phyloP scores from a whole-genome alignment of 2,888 invertebrate genomes.

The Oligia fasciuncula region DNA sequence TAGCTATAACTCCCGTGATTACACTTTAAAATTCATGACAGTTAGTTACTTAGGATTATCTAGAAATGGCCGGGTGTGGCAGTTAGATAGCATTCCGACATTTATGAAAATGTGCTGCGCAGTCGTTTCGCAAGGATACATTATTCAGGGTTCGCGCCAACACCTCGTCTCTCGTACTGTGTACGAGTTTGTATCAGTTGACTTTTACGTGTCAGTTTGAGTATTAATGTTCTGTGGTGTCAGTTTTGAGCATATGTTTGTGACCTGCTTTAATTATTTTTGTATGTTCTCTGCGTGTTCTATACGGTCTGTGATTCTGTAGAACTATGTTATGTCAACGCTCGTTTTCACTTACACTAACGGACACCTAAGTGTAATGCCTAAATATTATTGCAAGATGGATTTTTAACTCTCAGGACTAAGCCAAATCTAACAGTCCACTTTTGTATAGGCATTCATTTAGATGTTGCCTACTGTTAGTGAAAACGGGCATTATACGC shows the following conservation, averaged over 20 bases:
- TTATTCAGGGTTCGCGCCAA: conserved; percentile 54
- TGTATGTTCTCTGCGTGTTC: background rate
- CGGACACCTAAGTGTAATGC: too few species aligned
- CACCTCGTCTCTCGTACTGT: conserved; percentile 13
- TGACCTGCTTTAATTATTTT: conserved; percentile 35
- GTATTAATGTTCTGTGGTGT: background rate
- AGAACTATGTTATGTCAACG: background rate
- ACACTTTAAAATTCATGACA: conserved; percentile 29
- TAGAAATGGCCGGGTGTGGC: conserved; percentile 41
- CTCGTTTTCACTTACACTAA: background rate
- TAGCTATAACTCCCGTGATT: conserved; percentile 14
- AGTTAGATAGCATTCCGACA: conserved; percentile 52
- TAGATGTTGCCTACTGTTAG: too few species aligned
- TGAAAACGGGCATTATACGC: background rate
- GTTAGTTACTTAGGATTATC: conserved; percentile 48
- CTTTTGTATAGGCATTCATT: too few species aligned
- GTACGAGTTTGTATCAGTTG: conserved; percentile 21
- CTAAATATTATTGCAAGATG: too few species aligned
- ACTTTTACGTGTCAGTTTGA: conserved; percentile 10
- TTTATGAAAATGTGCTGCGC: conserved; percentile 58
- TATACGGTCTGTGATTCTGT: background rate
- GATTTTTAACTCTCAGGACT: too few species aligned
- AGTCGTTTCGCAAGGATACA: conserved; percentile 54
- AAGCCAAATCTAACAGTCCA: too few species aligned
- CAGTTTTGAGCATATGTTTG: conserved; percentile 34